These are phyloP conservation scores for Ricordea florida DNA, from an alignment of 92 coral and sea anemone species.

Conservation along the genomic window DNA sequence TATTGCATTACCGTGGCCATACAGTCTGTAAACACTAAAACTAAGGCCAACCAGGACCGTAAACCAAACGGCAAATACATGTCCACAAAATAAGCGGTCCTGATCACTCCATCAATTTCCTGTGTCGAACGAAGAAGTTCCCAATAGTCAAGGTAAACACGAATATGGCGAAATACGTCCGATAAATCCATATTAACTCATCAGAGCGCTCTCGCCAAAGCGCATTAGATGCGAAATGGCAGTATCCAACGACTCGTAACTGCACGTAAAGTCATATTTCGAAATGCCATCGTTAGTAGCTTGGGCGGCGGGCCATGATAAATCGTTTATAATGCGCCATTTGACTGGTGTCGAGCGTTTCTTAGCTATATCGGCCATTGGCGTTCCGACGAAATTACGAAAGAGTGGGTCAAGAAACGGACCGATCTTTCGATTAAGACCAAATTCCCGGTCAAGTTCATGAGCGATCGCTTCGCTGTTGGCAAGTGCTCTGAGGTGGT, in stretches of 20 bases:
- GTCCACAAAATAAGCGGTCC: too few relatives aligned
- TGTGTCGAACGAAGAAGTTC: too few relatives aligned
- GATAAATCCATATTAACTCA: too few relatives aligned
- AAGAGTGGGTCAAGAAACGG: constrained; percentile 28
- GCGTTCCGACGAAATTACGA: constrained; percentile 42
- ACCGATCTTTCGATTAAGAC: constrained; percentile 27
- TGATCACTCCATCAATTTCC: too few relatives aligned
- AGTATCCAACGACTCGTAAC: constrained; percentile 11
- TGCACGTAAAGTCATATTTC: not conserved
- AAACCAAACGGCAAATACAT: too few relatives aligned
- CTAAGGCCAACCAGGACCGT: too few relatives aligned
- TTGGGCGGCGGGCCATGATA: constrained; percentile 39
- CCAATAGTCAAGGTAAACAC: too few relatives aligned
- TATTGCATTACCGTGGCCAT: too few relatives aligned
- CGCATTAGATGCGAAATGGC: not conserved
- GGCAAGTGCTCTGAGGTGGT: constrained; percentile 15
- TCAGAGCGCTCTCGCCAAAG: not conserved
- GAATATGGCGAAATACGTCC: too few relatives aligned
- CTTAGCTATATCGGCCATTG: constrained; percentile 45
- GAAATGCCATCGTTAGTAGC: constrained; percentile 6
- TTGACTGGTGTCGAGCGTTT: constrained; percentile 35
- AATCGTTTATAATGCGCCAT: constrained; percentile 39
- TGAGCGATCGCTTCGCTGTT: constrained; percentile 6
- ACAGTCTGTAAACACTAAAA: too few relatives aligned
- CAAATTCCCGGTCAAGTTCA: constrained; percentile 29